Evolutionary conservation across 2,797 vertebrate genomes (phyloP), one percentile per base, ranked within the genome.

Genomic region (Centroberyx gerrardi): DNA sequence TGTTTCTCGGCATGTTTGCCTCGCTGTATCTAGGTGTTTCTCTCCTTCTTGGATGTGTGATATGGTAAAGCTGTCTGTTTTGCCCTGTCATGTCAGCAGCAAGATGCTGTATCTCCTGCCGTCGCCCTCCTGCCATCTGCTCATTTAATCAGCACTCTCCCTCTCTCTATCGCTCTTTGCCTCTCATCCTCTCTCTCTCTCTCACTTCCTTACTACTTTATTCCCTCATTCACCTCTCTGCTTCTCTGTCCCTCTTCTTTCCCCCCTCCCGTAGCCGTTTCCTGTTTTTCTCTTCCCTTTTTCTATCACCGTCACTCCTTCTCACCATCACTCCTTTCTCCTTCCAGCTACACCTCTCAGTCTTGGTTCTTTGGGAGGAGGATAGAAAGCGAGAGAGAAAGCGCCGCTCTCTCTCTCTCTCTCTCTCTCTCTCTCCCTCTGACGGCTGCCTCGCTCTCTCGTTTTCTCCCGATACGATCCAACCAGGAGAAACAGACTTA

Each of bases 321-420:
- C 53, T 85, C 66, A 69, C 63, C 81, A 72, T 88, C 85, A 74
- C 62, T 81, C 67, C 48, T 72, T 68, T 59, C 68, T 44, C 18
- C 73, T 78, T 81, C 61, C 60, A 69, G 85, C 80, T 81, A 71
- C 88, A 70, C 85, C 82, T 90, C 78, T 87, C 83, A 72, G 44
- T 86, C 83, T 86, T 42, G 18, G 72, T 27, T 78, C 78, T 22
- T 22, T 1, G 22, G 76, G 8, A 9, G 56, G 71, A 82, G 83
- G 81, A 70, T 56, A 73, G 78, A 82, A 83, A 81, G 59, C 5
- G n/a, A 86, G 70, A 70, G 72, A 36, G 44, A 38, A 78, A 71
- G 74, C 33, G 5, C n/a, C 0, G 51, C 71, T 83, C 53, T 67
- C 13, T n/a, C 69, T 76, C 58, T 38, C 73, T 76, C n/a, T 61